Base-by-base conservation (phyloP, 2,113 vertebrate genomes). In the Suricata suricatta region DNA sequence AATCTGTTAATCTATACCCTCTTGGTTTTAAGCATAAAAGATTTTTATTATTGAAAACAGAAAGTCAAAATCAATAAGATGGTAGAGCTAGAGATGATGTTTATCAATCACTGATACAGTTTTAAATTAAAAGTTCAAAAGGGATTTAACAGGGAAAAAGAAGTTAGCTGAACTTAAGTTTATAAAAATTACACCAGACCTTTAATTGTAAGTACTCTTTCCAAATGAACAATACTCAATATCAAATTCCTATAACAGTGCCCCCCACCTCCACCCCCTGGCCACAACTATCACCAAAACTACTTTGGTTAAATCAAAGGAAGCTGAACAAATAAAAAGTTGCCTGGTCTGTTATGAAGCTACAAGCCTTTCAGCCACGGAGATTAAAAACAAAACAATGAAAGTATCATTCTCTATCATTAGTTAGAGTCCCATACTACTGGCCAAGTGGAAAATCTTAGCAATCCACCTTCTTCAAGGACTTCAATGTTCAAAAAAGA, bases 61-160 rank as follows among this genome's bases (percentile, higher is more conserved):
- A 95, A 89, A 93, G 35, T 95, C 33, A 92, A 97, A 93, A 92
- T 52, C 6, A 0, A 19, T 95, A 91, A 57, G 47, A 69, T 1
- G 93, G 50, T 19, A 94, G n/a, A 33, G 4, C 29, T 83, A 47
- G 1, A 81, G 9, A 54, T 93, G 21, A 81, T 69, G 60, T 93
- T 92, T 83, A 94, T 50, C 41, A 29, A 92, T 80, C n/a, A 50
- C 0, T 83, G 23, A 84, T 74, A 83, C 0, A 21, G 8, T 72
- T 95, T 93, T 95, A 88, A 84, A 90, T 69, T 92, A 94, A 90
- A 93, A 90, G 74, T 54, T 90, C n/a, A 80, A 79, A 68, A 38
- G 2, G 1, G 10, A 81, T 64, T 92, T 35, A 54, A 54, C 50
- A 47, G 4, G 35, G 33, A 5, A 57, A 81, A 74, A 81, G 52